Evolutionary conservation across 2,888 invertebrate genomes (phyloP).

Genomic region (Torymus texanus): DNA sequence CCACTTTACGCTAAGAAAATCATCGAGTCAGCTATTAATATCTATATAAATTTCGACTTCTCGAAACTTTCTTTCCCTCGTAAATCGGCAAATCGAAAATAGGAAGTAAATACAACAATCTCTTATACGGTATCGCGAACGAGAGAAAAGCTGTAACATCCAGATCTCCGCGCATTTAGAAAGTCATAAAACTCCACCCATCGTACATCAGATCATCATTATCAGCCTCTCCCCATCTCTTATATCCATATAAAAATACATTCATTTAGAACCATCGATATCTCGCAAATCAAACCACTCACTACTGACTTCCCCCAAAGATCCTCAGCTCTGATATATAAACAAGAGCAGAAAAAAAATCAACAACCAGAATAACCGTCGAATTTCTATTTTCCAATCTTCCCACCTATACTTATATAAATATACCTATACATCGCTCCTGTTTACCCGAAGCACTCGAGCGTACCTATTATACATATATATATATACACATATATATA

Average conservation of each 20-base stretch:
- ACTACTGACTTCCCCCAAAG: no score
- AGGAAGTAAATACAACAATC: background rate
- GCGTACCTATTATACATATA: constrained; percentile 3
- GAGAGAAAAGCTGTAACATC: background rate
- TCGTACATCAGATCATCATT: background rate
- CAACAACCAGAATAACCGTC: background rate
- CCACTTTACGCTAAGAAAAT: no score
- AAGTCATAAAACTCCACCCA: background rate
- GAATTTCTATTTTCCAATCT: constrained; percentile 44
- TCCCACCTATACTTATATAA: no score
- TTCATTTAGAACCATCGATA: no score
- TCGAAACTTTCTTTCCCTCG: background rate
- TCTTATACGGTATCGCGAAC: no score
- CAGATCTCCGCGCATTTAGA: constrained; percentile 7
- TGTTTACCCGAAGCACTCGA: constrained; percentile 33
- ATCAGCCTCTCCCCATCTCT: background rate
- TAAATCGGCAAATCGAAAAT: background rate
- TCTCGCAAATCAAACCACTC: no score
- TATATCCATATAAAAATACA: background rate
- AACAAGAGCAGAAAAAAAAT: background rate
- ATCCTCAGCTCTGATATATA: background rate
- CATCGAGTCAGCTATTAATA: no score
- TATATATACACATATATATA: background rate
- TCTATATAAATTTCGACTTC: background rate
- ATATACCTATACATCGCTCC: background rate